Conservation (phyloP, 2,797 vertebrate species). For the Chelonia mydas region DNA sequence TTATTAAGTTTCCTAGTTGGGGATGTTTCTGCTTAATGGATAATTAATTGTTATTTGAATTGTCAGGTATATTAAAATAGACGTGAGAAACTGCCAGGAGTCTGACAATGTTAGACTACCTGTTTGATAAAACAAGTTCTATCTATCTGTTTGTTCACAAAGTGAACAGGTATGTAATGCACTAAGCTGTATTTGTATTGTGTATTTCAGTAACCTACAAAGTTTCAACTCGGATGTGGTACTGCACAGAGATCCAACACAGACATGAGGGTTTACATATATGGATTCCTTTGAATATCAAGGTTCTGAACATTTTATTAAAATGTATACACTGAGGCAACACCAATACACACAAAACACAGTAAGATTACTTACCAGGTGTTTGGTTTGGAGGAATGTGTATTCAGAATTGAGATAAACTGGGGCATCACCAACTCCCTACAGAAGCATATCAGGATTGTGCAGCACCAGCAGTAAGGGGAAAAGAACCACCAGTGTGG, state of each 20-base stretch:
- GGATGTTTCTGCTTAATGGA: constrained; percentile 37
- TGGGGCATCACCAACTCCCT: neutral
- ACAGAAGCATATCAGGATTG: neutral
- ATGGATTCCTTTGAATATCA: neutral
- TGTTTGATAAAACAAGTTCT: neutral
- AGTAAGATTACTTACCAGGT: neutral
- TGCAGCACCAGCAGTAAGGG: neutral
- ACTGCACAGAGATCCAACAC: neutral
- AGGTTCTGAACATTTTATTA: neutral
- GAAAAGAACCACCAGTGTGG: neutral
- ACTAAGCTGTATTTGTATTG: neutral
- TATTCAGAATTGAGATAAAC: neutral
- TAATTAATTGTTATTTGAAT: constrained; percentile 57
- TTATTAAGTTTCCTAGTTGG: constrained; percentile 15
- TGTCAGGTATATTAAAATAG: constrained; percentile 23
- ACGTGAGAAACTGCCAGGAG: constrained; percentile 13
- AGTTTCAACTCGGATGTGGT: neutral
- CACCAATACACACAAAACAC: neutral
- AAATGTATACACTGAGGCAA: neutral
- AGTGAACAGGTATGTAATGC: neutral
- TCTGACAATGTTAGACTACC: neutral
- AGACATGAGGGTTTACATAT: neutral
- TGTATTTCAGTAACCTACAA: neutral
- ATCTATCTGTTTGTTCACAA: neutral
- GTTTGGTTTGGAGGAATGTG: neutral